Evolutionary conservation across 2,113 vertebrate species (phyloP).

Genomic region (Xiphias gladius): DNA sequence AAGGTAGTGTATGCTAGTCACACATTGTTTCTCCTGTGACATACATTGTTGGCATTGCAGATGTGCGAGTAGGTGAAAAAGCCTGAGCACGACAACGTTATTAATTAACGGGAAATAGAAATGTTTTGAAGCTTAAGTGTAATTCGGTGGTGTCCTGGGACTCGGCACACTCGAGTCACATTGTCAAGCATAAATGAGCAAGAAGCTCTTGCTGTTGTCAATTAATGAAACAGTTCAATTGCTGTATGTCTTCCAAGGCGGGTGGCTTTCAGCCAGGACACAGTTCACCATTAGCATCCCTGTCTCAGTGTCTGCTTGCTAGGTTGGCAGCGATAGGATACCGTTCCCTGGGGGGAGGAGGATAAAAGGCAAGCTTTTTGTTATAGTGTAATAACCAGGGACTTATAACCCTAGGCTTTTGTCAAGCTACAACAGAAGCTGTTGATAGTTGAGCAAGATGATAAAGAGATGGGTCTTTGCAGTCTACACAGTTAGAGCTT

Average conservation of each 20-base stretch:
- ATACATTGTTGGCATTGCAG: no score
- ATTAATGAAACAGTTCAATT: neutral
- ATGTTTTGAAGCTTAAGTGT: neutral
- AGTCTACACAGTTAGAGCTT: neutral
- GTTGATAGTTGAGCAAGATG: neutral
- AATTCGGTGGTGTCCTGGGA: no score
- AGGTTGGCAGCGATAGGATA: neutral
- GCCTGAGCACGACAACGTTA: no score
- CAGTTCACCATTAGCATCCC: no score
- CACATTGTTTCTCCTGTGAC: no score
- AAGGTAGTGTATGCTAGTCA: no score
- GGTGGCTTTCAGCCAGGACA: neutral
- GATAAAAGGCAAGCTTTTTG: neutral
- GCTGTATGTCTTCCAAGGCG: neutral
- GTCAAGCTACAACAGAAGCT: neutral
- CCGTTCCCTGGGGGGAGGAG: neutral
- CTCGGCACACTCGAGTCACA: no score
- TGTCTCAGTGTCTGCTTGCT: neutral
- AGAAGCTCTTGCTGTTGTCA: no score
- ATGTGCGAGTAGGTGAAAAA: no score
- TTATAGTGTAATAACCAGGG: neutral
- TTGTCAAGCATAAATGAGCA: no score
- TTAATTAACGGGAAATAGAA: neutral
- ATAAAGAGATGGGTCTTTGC: neutral
- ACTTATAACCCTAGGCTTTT: neutral